These are phyloP conservation scores for Drosophila arizonae DNA, from an alignment of 1,140 invertebrate species.

Conservation along the genomic window DNA sequence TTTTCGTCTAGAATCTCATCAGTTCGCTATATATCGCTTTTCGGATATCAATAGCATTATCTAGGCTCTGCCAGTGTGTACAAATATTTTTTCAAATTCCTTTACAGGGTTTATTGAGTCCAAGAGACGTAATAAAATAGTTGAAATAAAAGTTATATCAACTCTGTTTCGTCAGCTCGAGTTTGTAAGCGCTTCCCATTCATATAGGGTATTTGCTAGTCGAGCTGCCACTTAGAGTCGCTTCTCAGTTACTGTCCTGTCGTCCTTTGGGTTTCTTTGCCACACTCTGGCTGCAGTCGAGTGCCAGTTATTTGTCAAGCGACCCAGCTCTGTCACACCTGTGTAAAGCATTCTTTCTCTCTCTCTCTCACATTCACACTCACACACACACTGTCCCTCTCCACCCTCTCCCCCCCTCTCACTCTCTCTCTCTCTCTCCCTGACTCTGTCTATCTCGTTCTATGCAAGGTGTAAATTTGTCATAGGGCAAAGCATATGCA, in stretches of 20 bases:
- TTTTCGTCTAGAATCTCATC: too few species aligned
- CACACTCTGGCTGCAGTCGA: slow-evolving; percentile 8
- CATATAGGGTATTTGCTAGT: background rate
- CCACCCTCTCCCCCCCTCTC: background rate
- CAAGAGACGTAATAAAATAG: too few species aligned
- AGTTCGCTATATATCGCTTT: too few species aligned
- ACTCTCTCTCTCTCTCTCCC: background rate
- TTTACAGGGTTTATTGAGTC: too few species aligned
- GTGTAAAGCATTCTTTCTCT: background rate
- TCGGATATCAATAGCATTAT: too few species aligned
- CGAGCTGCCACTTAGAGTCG: background rate
- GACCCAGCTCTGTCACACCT: slow-evolving; percentile 3
- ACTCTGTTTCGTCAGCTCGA: too few species aligned
- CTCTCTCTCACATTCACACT: too few species aligned
- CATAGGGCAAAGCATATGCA: slow-evolving; percentile 59
- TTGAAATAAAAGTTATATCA: too few species aligned
- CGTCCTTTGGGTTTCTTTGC: background rate
- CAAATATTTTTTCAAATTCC: too few species aligned
- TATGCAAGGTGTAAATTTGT: slow-evolving; percentile 46
- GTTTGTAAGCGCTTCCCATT: too few species aligned
- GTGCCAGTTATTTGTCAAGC: slow-evolving; percentile 41
- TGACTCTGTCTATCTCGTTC: background rate
- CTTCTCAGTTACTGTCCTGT: background rate
- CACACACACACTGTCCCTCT: background rate
- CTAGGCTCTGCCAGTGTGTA: too few species aligned